Evolutionary conservation across 2,888 invertebrate genomes (phyloP).

Genomic region (Alentia gelatinosa): DNA sequence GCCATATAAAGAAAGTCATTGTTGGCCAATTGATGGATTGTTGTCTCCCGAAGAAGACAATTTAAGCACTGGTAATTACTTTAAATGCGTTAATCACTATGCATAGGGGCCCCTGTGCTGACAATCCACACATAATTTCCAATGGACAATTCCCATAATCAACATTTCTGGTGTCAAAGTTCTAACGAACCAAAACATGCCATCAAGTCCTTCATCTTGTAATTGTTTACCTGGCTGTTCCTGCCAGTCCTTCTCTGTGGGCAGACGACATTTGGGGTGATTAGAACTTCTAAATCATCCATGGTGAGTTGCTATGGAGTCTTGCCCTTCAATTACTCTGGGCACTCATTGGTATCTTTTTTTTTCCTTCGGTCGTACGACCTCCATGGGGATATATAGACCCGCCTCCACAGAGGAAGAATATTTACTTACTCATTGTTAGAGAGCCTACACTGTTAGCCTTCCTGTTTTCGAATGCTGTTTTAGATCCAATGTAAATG

Average conservation of each 20-base stretch:
- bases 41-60: neutral
- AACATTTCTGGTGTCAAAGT: conserved; percentile 18
- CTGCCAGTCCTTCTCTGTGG: neutral
- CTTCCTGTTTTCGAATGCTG: too few relatives aligned
- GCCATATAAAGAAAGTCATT: neutral
- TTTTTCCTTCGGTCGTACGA: too few relatives aligned
- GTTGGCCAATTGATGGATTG: conserved; percentile 2
- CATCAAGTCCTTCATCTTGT: neutral
- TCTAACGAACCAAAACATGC: conserved; percentile 34
- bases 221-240: neutral
- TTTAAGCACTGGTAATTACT: conserved; percentile 23
- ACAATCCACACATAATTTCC: neutral
- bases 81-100: conserved; percentile 4
- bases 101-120: neutral
- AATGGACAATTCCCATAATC: conserved; percentile 5
- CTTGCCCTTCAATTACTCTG: neutral
- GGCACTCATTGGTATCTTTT: too few relatives aligned
- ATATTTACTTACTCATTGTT: too few relatives aligned
- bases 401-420: too few relatives aligned
- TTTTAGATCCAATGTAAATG: too few relatives aligned
- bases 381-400: too few relatives aligned
- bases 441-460: too few relatives aligned
- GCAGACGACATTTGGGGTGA: neutral
- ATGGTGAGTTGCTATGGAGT: neutral
- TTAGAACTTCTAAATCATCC: neutral